Percentiles rank a stretch among this genome's conserved stretches.
Evolutionary conservation across 2,113 vertebrate species (phyloP).

Genomic region (Rhabdornis inornatus): DNA sequence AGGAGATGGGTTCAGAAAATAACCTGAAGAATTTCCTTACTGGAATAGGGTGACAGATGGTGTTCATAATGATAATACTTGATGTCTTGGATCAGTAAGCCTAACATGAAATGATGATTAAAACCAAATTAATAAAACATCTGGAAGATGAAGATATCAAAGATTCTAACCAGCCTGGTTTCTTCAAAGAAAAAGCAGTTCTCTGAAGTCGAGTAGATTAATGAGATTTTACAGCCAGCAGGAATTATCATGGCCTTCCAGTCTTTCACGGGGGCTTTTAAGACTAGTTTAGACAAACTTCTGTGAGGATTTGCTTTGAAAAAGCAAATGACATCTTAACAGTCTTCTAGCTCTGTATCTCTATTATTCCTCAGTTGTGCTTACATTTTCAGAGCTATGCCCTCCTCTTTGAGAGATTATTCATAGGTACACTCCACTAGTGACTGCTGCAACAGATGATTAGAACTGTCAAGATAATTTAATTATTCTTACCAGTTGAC

Average conservation of each 20-base stretch:
- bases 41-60: slow-evolving; percentile 34
- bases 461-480: neutral
- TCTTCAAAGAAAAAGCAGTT: slow-evolving; percentile 46
- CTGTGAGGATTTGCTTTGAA: slow-evolving; percentile 17
- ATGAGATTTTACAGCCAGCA: slow-evolving; percentile 38
- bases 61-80: slow-evolving; percentile 40
- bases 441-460: slow-evolving; percentile 1
- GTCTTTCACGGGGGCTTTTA: slow-evolving; percentile 15
- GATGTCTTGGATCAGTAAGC: slow-evolving; percentile 41
- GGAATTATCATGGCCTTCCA: slow-evolving; percentile 42
- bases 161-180: slow-evolving; percentile 36
- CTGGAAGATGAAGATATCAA: slow-evolving; percentile 58
- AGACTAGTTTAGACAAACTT: slow-evolving; percentile 36
- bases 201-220: slow-evolving; percentile 40
- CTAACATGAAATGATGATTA: slow-evolving; percentile 36
- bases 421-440: neutral
- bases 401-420: neutral
- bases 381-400: neutral
- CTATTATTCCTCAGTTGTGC: neutral
- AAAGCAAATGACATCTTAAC: neutral
- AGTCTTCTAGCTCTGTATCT: neutral
- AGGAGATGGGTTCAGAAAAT: slow-evolving; percentile 16
- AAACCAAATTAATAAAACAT: slow-evolving; percentile 65
- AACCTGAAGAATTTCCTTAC: slow-evolving; percentile 29
- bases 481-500: neutral